Percentiles rank a stretch among this genome's conserved stretches.
phyloP scores from a whole-genome alignment of 1,140 invertebrate species.

The Chironomus striatipennis region DNA sequence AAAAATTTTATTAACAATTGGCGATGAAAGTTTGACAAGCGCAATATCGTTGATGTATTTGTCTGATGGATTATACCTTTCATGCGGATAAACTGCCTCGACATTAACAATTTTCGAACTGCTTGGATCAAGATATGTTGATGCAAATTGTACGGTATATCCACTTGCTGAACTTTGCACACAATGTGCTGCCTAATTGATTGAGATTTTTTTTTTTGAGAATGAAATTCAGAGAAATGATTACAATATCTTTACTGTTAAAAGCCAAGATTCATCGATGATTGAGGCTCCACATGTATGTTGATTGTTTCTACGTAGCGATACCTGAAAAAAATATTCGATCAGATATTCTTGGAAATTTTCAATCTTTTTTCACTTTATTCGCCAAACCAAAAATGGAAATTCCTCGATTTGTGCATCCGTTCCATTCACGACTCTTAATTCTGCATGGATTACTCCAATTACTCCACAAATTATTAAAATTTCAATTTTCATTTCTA shows the following conservation, averaged over 20 bases:
- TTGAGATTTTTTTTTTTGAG: background rate
- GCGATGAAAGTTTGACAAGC: slow-evolving; percentile 34
- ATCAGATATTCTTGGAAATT: too few relatives aligned
- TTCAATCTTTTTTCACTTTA: too few relatives aligned
- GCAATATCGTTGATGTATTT: slow-evolving; percentile 28
- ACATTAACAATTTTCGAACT: slow-evolving; percentile 29
- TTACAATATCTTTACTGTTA: slow-evolving; percentile 28
- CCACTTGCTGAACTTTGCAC: slow-evolving; percentile 26
- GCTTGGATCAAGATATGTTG: slow-evolving; percentile 25
- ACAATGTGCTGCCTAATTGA: slow-evolving; percentile 33
- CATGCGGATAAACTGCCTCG: slow-evolving; percentile 30
- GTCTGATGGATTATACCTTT: slow-evolving; percentile 32
- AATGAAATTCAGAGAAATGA: slow-evolving; percentile 5
- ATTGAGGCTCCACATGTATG: slow-evolving; percentile 37
- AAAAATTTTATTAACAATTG: slow-evolving; percentile 31
- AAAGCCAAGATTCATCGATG: slow-evolving; percentile 33
- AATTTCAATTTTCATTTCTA: background rate
- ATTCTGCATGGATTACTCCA: background rate
- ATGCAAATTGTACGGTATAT: slow-evolving; percentile 27
- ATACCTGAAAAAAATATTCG: slow-evolving; percentile 27
- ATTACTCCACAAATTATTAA: background rate
- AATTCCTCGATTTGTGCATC: slow-evolving; percentile 26
- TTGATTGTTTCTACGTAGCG: slow-evolving; percentile 22
- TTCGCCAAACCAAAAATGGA: slow-evolving; percentile 27
- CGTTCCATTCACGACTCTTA: slow-evolving; percentile 28